A percentile compares a stretch with the other conserved stretches of the same genome.
phyloP scores from a whole-genome alignment of 2,113 vertebrate genomes.

The Anoplopoma fimbria region DNA sequence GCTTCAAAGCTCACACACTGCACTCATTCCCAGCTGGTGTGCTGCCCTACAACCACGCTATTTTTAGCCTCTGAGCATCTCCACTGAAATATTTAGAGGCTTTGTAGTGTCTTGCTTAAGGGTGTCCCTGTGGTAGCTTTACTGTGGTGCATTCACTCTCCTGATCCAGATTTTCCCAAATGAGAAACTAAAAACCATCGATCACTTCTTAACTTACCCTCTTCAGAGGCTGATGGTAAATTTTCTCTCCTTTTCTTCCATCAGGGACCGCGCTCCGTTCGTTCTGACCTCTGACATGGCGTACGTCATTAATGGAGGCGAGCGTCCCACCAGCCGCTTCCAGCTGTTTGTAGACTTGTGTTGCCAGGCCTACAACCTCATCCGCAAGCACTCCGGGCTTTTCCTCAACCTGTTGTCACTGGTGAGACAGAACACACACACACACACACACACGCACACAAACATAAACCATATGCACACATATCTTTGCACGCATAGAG shows the following conservation, averaged over 20 bases:
- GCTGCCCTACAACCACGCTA: neutral
- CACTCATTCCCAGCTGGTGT: conserved; percentile 8
- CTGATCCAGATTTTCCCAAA: neutral
- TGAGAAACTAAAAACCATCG: neutral
- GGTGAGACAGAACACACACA: conserved; percentile 81
- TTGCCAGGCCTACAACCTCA: conserved; percentile 97
- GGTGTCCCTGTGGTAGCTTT: neutral
- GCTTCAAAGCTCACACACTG: conserved; percentile 19
- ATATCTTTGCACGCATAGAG: too few species aligned
- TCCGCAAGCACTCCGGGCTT: conserved; percentile 93
- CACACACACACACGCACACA: neutral
- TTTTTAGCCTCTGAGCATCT: conserved; percentile 1
- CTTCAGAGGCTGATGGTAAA: neutral
- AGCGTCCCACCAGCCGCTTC: conserved; percentile 96
- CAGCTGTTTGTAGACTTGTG: conserved; percentile 98
- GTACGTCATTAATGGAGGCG: conserved; percentile 98
- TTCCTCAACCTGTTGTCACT: conserved; percentile 96
- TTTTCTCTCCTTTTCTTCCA: conserved; percentile 7
- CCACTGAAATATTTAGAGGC: conserved; percentile 4
- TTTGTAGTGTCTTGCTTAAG: neutral
- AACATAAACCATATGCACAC: neutral
- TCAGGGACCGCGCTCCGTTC: conserved; percentile 96
- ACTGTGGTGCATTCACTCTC: neutral
- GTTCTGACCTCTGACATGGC: conserved; percentile 99
- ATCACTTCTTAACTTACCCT: neutral